Evolutionary conservation across 2,888 invertebrate species (phyloP).

Genomic region (Aproaerema taeniolella): DNA sequence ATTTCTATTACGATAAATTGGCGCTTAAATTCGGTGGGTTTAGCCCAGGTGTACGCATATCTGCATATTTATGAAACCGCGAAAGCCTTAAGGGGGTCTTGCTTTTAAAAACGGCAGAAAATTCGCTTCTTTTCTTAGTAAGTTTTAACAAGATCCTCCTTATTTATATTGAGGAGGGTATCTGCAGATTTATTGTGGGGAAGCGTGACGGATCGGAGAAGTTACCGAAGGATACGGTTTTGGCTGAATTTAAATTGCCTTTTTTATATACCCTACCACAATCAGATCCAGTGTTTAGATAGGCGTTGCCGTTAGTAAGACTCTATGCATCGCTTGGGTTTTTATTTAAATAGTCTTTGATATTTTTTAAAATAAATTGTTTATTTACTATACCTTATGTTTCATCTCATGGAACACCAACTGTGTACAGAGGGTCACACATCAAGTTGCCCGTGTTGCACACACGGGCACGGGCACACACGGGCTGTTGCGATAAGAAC

Average conservation of each 20-base stretch:
- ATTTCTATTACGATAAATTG: conserved; percentile 74
- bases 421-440: too few relatives aligned
- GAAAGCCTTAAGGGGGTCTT: conserved; percentile 64
- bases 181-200: conserved; percentile 61
- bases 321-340: background rate
- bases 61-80: conserved; percentile 74
- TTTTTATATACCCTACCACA: conserved; percentile 31
- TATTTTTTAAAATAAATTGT: too few relatives aligned
- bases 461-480: too few relatives aligned
- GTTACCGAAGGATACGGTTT: conserved; percentile 46
- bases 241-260: conserved; percentile 56
- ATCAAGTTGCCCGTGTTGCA: too few relatives aligned
- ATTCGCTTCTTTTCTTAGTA: conserved; percentile 58
- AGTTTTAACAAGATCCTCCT: conserved; percentile 74
- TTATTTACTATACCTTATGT: too few relatives aligned
- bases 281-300: conserved; percentile 14
- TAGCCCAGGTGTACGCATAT: conserved; percentile 73
- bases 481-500: too few relatives aligned
- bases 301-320: background rate
- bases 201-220: conserved; percentile 69
- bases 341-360: too few relatives aligned
- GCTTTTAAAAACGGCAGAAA: conserved; percentile 67
- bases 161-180: conserved; percentile 67
- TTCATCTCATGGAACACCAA: too few relatives aligned
- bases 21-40: conserved; percentile 66